These are phyloP conservation scores for Palythoa grandiflora DNA, from an alignment of 92 coral and sea anemone genomes.

Conservation along the genomic window DNA sequence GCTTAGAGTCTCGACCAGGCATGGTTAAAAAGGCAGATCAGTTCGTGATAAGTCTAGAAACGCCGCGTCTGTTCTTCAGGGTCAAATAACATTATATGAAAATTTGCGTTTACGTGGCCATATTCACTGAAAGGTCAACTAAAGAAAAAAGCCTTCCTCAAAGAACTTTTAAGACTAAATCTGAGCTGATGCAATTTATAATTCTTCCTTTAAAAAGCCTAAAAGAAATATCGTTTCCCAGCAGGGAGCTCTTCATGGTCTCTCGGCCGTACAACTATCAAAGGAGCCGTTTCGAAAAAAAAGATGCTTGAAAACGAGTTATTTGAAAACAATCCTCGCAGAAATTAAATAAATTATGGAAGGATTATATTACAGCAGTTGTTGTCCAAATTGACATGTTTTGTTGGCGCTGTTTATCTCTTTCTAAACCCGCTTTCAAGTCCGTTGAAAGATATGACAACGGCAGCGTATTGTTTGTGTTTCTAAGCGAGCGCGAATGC, in stretches of 20 bases:
- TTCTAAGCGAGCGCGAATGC: background rate
- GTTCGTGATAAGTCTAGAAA: conserved; percentile 4
- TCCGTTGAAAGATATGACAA: background rate
- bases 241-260: conserved; percentile 26
- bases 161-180: background rate
- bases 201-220: conserved; percentile 17
- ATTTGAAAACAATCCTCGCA: conserved; percentile 58
- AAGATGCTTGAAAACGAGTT: conserved; percentile 10
- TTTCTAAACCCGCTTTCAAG: background rate
- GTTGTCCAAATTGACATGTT: conserved; percentile 15
- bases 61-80: conserved; percentile 17
- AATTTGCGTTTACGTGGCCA: background rate
- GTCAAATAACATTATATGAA: background rate
- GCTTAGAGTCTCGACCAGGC: conserved; percentile 3
- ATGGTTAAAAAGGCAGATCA: background rate
- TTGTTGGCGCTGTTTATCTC: background rate
- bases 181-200: background rate
- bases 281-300: conserved; percentile 34
- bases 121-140: conserved; percentile 23
- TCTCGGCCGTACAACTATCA: conserved; percentile 44
- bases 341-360: conserved; percentile 82
- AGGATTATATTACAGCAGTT: conserved; percentile 77
- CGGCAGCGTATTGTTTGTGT: background rate
- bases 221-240: background rate
- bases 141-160: background rate